Evolutionary conservation across 1,140 invertebrate genomes (phyloP), one percentile per base, ranked within the genome.

Genomic region (Bombus breviceps): DNA sequence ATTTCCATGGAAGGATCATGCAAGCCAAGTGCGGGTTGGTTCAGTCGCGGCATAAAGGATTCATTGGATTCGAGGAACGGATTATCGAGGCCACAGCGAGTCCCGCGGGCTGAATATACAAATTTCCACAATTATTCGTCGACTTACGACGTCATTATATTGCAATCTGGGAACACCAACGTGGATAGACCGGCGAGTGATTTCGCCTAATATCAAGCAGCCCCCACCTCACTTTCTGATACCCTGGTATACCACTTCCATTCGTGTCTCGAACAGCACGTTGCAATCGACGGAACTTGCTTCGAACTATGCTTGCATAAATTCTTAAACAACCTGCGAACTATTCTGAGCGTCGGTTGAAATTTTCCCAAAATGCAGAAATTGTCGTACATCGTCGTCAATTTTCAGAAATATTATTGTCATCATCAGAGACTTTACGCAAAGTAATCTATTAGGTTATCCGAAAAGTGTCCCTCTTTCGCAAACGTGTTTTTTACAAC

Each of bases 101-200:
- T 87, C 82, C 57, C 68, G 64, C 66, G 47, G 75, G 64, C 37
- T 81, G 62, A 47, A 81, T 88, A 85, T 86, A 83, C 76, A 86
- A 78, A 85, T 86, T 86, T 78, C 69, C 73, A 79, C 79, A 89
- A 90, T 88, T 88, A 85, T 84, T 86, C 76, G 76, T 78, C 81
- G 75, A 91, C 73, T 91, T 91, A 91, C 79, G 86, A 91, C 74
- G 86, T 86, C 88, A 80, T 91, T 91, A 91, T 73, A 80, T 71
- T 81, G 85, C 86, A 91, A 92, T 91, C 83, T 90, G 84, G 57
- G 75, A 83, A 83, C 75, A 86, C 69, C 82, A 43, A 74, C 71
- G 66, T 53, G 81, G 59, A 66, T 88, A 88, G 34, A 69, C 73
- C 37, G 79, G 66, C 76, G 34, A 86, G 53, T 71, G 79, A 86